These are phyloP conservation scores for Rhinichthys osculus DNA, from an alignment of 2,797 vertebrate species.

Conservation along the genomic window DNA sequence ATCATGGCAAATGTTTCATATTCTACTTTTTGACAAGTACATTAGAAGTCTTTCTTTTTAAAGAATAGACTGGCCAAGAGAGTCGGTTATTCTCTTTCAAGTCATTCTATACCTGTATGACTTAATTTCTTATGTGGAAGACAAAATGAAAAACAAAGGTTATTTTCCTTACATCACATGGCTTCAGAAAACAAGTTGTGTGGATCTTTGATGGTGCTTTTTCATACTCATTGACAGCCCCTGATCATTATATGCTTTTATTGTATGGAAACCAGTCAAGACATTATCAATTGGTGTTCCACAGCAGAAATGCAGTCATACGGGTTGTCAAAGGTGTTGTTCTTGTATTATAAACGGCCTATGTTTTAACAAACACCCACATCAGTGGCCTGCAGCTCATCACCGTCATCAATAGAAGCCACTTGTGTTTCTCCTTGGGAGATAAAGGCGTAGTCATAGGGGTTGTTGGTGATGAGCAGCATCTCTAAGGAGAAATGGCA, in stretches of 20 bases:
- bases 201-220: background rate
- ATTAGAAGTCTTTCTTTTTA: background rate
- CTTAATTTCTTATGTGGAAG: background rate
- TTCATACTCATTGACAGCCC: background rate
- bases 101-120: background rate
- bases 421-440: conserved; percentile 90
- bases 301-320: background rate
- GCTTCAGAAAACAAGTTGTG: background rate
- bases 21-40: background rate
- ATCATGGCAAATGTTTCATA: background rate
- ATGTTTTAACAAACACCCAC: conserved; percentile 67
- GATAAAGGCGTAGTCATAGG: conserved; percentile 84
- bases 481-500: conserved; percentile 76
- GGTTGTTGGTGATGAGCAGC: conserved; percentile 88
- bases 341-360: background rate
- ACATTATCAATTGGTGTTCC: background rate
- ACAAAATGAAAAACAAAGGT: background rate
- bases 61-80: background rate
- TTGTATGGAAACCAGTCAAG: background rate
- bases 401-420: conserved; percentile 84
- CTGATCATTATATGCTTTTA: background rate
- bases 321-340: background rate
- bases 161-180: background rate
- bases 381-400: conserved; percentile 87
- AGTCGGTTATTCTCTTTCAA: background rate